Evolutionary conservation across 2,888 invertebrate genomes (phyloP).

Genomic region (Leptopilina myrica): DNA sequence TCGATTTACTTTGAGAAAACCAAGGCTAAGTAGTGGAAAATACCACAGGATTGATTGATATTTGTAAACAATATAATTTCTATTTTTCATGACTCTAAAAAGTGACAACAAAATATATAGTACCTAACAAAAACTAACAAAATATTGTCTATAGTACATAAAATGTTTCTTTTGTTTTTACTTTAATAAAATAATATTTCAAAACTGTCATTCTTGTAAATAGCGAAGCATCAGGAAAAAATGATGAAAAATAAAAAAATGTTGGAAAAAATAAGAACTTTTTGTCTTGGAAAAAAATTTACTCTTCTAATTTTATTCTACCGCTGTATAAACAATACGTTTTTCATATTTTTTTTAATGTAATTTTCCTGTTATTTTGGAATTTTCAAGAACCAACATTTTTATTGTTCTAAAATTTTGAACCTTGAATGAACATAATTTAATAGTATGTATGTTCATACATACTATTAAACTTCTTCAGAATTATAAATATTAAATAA

Average conservation of each 20-base stretch:
- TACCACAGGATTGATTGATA: constrained; percentile 15
- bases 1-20: constrained; percentile 18
- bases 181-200: not conserved
- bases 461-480: no score
- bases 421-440: no score
- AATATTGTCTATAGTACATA: not conserved
- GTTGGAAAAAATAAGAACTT: not conserved
- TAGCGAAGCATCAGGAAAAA: not conserved
- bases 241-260: not conserved
- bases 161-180: not conserved
- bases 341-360: no score
- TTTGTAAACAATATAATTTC: not conserved
- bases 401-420: no score
- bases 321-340: not conserved
- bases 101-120: not conserved
- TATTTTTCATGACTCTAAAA: constrained; percentile 10
- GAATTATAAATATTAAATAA: no score
- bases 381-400: no score
- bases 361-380: no score
- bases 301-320: not conserved
- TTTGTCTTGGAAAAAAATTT: not conserved
- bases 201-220: not conserved
- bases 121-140: not conserved
- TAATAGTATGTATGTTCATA: no score
- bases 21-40: constrained; percentile 18